Percentiles rank a stretch among this genome's conserved stretches.
Evolutionary conservation across 2,888 invertebrate species (phyloP).

Genomic region (Hoplodrina blanda): DNA sequence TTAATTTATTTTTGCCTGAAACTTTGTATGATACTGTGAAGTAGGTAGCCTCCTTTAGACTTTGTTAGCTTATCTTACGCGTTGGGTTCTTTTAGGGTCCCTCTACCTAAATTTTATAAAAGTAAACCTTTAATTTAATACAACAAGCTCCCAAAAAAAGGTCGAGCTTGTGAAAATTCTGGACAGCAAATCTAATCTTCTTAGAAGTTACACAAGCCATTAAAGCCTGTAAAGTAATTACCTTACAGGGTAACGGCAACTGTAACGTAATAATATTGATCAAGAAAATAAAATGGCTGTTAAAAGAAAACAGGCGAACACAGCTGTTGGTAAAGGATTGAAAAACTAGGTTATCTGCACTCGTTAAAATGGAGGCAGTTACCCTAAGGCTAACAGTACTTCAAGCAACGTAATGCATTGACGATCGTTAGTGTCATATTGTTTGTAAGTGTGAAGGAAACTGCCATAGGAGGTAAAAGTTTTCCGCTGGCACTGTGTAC

Average conservation of each 20-base stretch:
- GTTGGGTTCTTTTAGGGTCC: not conserved
- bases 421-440: constrained; percentile 19
- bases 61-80: not conserved
- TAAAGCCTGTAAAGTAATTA: not conserved
- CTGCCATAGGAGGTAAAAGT: not conserved
- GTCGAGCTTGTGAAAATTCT: not conserved
- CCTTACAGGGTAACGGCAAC: not conserved
- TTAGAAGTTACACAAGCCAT: not conserved
- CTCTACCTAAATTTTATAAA: not conserved
- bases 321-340: not conserved
- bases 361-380: constrained; percentile 4
- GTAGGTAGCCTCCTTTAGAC: too few species aligned
- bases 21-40: too few species aligned
- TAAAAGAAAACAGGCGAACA: not conserved
- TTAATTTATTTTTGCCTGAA: too few species aligned
- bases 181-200: not conserved
- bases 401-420: not conserved
- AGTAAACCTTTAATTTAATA: not conserved
- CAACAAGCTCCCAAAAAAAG: not conserved
- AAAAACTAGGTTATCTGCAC: not conserved
- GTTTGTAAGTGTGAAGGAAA: not conserved
- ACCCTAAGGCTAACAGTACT: not conserved
- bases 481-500: not conserved
- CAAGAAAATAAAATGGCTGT: not conserved
- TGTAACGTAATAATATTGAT: not conserved